Evolutionary conservation across 2,888 invertebrate genomes (phyloP), one percentile per base, ranked within the genome.

Genomic region (Leptinotarsa juncta): DNA sequence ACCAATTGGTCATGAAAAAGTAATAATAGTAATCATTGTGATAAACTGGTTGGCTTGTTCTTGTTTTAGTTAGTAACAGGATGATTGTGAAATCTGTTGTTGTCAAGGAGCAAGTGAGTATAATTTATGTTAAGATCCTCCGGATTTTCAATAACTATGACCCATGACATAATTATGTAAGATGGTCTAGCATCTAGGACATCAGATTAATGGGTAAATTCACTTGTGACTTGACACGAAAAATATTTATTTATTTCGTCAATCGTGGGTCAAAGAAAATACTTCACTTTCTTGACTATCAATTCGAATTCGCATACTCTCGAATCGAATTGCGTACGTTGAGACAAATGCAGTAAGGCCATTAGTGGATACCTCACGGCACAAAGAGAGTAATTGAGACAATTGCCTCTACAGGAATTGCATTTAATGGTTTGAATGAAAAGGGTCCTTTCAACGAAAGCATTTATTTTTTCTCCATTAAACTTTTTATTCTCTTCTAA

Each of bases 311-410:
- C 42, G 62, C 62, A 62, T 16, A 32, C 42, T 32, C 42, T n/a
- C 7, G 62, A 65, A 48, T 48, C 20, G 69, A 20, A 53, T 15
- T 73, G 55, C 69, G 69, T 73, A 26, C 15, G 55, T n/a, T 10
- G 16, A 32, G 23, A 51, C 48, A 55, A 57, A n/a, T 66, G 42
- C 53, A 65, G 57, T 62, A 32, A 49, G 55, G 62, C 68, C 70
- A 70, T 70, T 70, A 73, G 68, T 68, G 73, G 69, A 14, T 73
- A 50, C 53, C 42, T 62, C 32, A 42, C 32, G n/a, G 18, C 57
- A 73, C 70, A 70, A 73, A 73, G 55, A 16, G 20, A 70, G 49
- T 73, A 70, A 70, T 73, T 73, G 67, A 73, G 73, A 73, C 67
- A 70, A 73, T 70, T 70, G 66, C 57, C 70, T 70, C 26, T 66